phyloP scores from a whole-genome alignment of 2,797 vertebrate genomes.

The Mus caroli region DNA sequence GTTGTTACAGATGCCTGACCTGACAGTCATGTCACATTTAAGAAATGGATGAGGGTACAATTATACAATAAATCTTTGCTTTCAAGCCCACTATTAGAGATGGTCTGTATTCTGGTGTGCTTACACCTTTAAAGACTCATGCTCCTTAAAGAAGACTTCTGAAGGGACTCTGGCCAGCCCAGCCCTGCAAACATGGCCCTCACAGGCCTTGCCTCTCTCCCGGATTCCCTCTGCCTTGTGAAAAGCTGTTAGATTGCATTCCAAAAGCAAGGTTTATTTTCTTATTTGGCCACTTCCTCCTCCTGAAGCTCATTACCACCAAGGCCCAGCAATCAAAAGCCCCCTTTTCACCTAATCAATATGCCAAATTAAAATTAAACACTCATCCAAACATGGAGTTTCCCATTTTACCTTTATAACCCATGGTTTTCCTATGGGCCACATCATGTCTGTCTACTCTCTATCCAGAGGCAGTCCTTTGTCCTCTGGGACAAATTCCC shows the following conservation, averaged over 20 bases:
- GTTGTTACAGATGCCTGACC: background rate
- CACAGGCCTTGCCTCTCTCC: background rate
- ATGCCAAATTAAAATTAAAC: background rate
- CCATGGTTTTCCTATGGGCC: background rate
- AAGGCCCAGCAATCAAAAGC: background rate
- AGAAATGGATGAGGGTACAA: constrained; percentile 23
- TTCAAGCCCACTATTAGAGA: background rate
- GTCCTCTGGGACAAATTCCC: background rate
- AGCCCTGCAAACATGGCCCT: background rate
- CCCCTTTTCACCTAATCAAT: background rate
- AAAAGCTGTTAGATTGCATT: background rate
- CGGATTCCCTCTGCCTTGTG: background rate
- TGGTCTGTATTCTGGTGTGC: background rate
- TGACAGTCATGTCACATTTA: background rate
- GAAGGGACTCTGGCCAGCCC: background rate
- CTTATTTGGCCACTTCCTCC: background rate
- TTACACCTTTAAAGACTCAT: background rate
- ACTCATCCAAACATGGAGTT: background rate
- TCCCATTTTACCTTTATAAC: background rate
- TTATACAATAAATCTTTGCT: background rate
- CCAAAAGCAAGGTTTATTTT: background rate
- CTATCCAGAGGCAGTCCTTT: background rate
- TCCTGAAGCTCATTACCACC: background rate
- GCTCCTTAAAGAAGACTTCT: background rate
- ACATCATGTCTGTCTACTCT: background rate